These are phyloP conservation scores for Misgurnus mizolepis DNA, from an alignment of 2,113 vertebrate genomes.

Conservation along the genomic window DNA sequence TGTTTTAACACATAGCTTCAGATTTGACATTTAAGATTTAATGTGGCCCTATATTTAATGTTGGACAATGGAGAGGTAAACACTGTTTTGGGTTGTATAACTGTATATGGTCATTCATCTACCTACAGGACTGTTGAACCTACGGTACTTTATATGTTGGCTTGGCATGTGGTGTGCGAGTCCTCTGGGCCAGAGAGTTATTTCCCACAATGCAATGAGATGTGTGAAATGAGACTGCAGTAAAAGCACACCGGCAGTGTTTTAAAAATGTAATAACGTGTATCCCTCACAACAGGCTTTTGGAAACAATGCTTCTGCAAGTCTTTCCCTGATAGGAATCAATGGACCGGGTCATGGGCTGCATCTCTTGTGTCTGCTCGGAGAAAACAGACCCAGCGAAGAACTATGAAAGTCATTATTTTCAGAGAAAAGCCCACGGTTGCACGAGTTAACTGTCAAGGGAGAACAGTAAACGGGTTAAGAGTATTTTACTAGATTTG, in stretches of 20 bases:
- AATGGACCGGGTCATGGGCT: slow-evolving; percentile 33
- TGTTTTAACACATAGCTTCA: too few relatives aligned
- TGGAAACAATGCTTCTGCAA: slow-evolving; percentile 13
- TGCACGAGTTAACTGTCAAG: slow-evolving; percentile 10
- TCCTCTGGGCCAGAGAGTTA: slow-evolving; percentile 1
- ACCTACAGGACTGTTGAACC: too few relatives aligned
- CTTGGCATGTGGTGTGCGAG: not conserved
- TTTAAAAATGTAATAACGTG: slow-evolving; percentile 24
- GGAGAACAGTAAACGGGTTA: not conserved
- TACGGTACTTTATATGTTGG: too few relatives aligned
- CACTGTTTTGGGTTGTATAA: too few relatives aligned
- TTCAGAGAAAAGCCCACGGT: slow-evolving; percentile 18
- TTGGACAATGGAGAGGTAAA: too few relatives aligned
- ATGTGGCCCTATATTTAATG: too few relatives aligned
- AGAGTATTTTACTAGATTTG: not conserved
- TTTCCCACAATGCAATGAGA: slow-evolving; percentile 14
- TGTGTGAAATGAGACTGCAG: not conserved
- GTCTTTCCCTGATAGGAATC: slow-evolving; percentile 31
- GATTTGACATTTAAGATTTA: too few relatives aligned
- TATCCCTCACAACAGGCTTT: not conserved
- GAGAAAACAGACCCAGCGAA: slow-evolving; percentile 21
- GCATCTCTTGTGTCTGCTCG: slow-evolving; percentile 29
- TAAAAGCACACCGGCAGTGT: slow-evolving; percentile 5
- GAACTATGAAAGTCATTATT: slow-evolving; percentile 45
- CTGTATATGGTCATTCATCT: too few relatives aligned